phyloP scores from a whole-genome alignment of 2,888 invertebrate species.

The Myopa tessellatipennis region DNA sequence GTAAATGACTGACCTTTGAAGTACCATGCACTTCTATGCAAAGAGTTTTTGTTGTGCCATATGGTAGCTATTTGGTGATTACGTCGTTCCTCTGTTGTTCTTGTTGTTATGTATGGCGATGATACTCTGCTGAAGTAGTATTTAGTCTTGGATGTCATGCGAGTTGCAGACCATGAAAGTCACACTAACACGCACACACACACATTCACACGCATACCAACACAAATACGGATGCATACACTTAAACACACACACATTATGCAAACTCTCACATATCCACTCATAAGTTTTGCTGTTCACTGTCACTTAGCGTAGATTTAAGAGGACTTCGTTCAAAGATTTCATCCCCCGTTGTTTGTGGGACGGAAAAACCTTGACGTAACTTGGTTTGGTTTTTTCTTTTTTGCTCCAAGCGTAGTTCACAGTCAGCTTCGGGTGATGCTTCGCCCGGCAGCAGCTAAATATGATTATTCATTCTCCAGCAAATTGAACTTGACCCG shows the following conservation, averaged over 20 bases:
- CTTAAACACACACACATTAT: not conserved
- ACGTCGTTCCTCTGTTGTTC: conserved; percentile 43
- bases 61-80: conserved; percentile 63
- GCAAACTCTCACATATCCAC: not conserved
- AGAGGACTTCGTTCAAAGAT: not conserved
- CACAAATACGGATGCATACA: not conserved
- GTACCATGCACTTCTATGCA: conserved; percentile 22
- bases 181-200: not conserved
- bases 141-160: conserved; percentile 21
- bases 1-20: conserved; percentile 31
- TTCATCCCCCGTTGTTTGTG: conserved; percentile 6
- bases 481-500: not conserved
- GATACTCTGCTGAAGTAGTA: conserved; percentile 7
- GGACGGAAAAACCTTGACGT: too few species aligned
- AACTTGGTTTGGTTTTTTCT: too few species aligned
- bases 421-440: not conserved
- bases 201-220: not conserved
- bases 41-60: conserved; percentile 50
- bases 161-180: not conserved
- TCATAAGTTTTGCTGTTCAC: not conserved
- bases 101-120: not conserved
- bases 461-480: not conserved
- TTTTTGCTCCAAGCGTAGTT: too few species aligned
- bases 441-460: not conserved
- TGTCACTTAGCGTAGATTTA: conserved; percentile 2